These are phyloP conservation scores for Oreortyx pictus DNA, from an alignment of 2,797 vertebrate species.

Conservation along the genomic window DNA sequence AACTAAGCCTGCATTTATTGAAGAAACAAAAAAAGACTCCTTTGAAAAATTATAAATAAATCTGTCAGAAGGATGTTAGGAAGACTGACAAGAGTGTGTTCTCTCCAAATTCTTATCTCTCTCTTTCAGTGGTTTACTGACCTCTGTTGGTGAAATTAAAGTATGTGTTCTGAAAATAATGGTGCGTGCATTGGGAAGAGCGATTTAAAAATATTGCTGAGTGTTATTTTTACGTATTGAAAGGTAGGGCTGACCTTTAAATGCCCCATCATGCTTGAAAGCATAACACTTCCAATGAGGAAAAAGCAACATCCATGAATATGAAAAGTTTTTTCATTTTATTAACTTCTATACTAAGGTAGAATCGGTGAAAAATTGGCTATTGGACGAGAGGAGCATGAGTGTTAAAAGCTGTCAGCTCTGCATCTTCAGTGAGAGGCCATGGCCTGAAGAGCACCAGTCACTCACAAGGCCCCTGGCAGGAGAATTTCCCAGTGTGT, in stretches of 20 bases:
- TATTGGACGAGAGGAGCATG: not conserved
- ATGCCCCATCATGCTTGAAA: not conserved
- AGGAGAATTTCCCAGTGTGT: not conserved
- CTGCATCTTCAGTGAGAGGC: not conserved
- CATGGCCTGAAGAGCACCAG: not conserved
- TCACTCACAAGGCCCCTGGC: not conserved
- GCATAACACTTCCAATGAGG: not conserved
- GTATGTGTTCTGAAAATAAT: slow-evolving; percentile 20
- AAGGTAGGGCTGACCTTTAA: not conserved
- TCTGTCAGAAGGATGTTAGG: not conserved
- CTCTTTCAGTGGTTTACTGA: slow-evolving; percentile 70
- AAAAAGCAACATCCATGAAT: not conserved
- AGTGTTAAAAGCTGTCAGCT: not conserved
- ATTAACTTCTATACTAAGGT: not conserved
- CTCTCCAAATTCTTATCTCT: not conserved
- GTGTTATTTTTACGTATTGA: not conserved
- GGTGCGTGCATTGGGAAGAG: not conserved
- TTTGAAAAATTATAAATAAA: not conserved
- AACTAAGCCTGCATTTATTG: not conserved
- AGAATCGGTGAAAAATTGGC: not conserved
- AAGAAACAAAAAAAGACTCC: not conserved
- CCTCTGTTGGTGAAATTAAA: slow-evolving; percentile 73
- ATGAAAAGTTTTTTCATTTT: not conserved
- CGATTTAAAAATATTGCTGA: not conserved
- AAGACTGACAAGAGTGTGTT: not conserved